Evolutionary conservation across 2,113 vertebrate genomes (phyloP).

Genomic region (Synchiropus splendidus): DNA sequence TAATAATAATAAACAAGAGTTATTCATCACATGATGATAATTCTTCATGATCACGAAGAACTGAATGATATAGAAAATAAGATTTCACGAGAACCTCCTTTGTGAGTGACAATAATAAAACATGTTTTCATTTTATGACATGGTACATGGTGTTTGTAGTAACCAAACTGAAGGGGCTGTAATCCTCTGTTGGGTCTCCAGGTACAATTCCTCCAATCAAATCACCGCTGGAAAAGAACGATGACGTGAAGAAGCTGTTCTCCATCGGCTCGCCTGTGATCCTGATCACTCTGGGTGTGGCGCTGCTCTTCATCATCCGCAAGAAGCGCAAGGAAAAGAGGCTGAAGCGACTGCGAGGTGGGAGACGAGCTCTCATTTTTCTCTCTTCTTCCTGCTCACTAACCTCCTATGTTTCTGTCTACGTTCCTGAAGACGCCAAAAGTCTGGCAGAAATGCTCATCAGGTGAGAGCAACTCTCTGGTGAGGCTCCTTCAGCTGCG

Average conservation of each 20-base stretch:
- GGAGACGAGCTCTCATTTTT: constrained; percentile 18
- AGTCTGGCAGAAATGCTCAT: constrained; percentile 97
- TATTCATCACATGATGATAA: too few species aligned
- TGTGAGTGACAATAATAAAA: too few species aligned
- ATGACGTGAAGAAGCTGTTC: constrained; percentile 94
- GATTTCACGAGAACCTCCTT: too few species aligned
- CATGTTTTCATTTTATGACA: too few species aligned
- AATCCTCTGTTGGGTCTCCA: constrained; percentile 27
- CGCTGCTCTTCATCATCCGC: constrained; percentile 87
- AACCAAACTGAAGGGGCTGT: too few species aligned
- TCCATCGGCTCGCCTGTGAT: constrained; percentile 93
- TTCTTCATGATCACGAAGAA: too few species aligned
- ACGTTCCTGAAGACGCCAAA: constrained; percentile 79
- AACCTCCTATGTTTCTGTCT: constrained; percentile 5
- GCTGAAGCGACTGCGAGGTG: constrained; percentile 91
- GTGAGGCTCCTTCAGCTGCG: constrained; percentile 1
- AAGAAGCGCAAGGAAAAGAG: constrained; percentile 97
- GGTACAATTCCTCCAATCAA: constrained; percentile 97
- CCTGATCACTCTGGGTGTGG: constrained; percentile 84
- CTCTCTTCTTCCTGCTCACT: neutral
- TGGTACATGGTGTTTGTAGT: too few species aligned
- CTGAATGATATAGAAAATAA: too few species aligned
- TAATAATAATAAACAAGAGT: too few species aligned
- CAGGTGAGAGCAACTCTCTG: constrained; percentile 69
- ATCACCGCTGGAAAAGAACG: constrained; percentile 85